Evolutionary conservation across 2,797 vertebrate species (phyloP), one percentile per base, ranked within the genome.

Genomic region (Gallinago solitaria): DNA sequence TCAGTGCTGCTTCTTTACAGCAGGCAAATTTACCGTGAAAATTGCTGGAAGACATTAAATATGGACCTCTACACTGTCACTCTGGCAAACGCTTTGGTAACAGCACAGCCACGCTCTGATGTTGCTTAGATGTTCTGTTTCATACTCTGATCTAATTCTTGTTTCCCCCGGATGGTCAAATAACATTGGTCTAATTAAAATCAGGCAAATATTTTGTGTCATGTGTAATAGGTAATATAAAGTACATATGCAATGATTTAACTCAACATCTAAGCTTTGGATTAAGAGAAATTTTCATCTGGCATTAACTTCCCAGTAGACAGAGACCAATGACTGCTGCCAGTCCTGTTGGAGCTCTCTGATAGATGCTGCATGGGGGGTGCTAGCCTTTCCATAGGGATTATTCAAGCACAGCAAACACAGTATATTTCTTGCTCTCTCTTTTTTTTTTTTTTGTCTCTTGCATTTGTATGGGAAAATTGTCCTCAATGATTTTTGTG

Each of bases 191-290:
- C 87, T 96, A 96, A 97, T 97, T 96, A 97, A 96, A 96, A 92
- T 97, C 96, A 97, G 96, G 43, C 95, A 39, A 97, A 97, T 97
- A 96, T 89, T 97, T 97, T 85, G 59, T 85, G 88, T 94, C 4
- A 2, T 97, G 94, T 97, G 97, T 97, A 97, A 97, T 96, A 97
- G 96, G 95, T 96, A 97, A 95, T 92, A 90, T 89, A 92, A 96
- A 97, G 90, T 95, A 89, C 97, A 96, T 89, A 59, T 96, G 97
- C 65, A 91, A 88, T 82, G 90, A 92, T 93, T 97, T 96, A 97
- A 78, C 90, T 45, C 76, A 91, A 94, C 88, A 65, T 95, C 92
- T 95, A 94, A 97, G 91, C 87, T 91, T 79, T 87, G 92, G 86
- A 95, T 85, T 94, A 92, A 89, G 83, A 77, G 54, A 74, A 47